phyloP scores from a whole-genome alignment of 2,113 vertebrate genomes.

The Sinocyclocheilus rhinocerous region DNA sequence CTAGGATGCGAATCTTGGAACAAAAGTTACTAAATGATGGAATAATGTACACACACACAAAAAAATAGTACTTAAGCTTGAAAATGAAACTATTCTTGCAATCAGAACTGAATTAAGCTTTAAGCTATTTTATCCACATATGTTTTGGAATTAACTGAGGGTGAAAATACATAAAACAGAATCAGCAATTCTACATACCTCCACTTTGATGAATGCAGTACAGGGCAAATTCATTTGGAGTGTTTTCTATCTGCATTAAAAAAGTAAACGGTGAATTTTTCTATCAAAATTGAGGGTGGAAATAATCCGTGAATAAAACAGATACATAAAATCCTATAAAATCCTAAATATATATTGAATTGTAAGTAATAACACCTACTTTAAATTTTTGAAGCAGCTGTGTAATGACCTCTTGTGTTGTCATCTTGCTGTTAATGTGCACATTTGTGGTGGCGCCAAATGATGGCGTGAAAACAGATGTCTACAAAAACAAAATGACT shows the following conservation, averaged over 20 bases:
- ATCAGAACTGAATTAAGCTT: background rate
- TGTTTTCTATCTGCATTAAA: constrained; percentile 86
- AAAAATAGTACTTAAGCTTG: no score
- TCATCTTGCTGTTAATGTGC: constrained; percentile 84
- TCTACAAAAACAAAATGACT: constrained; percentile 70
- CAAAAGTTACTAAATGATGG: background rate
- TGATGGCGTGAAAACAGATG: constrained; percentile 88
- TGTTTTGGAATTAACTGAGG: background rate
- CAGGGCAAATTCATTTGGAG: constrained; percentile 87
- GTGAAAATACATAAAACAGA: background rate
- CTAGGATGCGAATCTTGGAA: background rate
- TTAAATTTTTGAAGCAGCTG: constrained; percentile 92
- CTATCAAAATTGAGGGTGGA: background rate
- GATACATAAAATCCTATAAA: background rate
- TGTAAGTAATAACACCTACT: constrained; percentile 67
- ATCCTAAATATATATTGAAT: background rate
- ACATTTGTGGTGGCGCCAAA: constrained; percentile 89
- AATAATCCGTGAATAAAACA: background rate
- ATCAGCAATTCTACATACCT: constrained; percentile 73
- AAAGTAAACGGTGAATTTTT: background rate
- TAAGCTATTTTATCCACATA: background rate
- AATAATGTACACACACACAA: background rate
- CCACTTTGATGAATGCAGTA: constrained; percentile 89
- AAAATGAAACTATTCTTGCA: background rate
- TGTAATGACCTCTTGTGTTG: constrained; percentile 85